Conservation (phyloP, 2,797 vertebrate genomes). For the Echeneis naucrates region DNA sequence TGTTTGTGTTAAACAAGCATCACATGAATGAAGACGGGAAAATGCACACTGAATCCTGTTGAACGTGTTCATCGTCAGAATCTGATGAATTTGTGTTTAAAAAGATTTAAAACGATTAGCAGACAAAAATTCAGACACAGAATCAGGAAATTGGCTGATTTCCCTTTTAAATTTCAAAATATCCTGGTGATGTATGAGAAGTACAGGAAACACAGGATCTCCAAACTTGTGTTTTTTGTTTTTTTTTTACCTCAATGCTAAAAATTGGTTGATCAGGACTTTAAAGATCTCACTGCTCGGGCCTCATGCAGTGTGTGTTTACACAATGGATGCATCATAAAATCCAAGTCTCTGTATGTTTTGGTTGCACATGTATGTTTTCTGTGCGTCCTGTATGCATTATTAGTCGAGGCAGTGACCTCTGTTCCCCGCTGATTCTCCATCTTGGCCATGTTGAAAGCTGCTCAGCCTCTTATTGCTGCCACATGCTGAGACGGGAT, state of each 20-base stretch:
- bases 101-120: background rate
- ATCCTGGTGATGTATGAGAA: too few relatives aligned
- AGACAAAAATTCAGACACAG: background rate
- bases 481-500: slow-evolving; percentile 74
- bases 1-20: too few relatives aligned
- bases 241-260: background rate
- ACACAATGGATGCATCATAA: slow-evolving; percentile 6
- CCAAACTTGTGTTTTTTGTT: too few relatives aligned
- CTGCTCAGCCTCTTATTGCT: slow-evolving; percentile 69
- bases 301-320: background rate
- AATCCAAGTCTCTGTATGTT: slow-evolving; percentile 33
- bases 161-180: too few relatives aligned
- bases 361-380: slow-evolving; percentile 40
- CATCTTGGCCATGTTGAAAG: slow-evolving; percentile 60
- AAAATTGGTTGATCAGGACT: background rate
- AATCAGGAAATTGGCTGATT: too few relatives aligned
- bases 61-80: background rate
- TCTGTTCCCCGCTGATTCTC: slow-evolving; percentile 55
- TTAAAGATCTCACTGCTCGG: background rate
- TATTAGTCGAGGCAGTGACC: slow-evolving; percentile 42
- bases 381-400: slow-evolving; percentile 34
- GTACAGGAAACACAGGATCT: too few relatives aligned
- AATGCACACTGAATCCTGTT: background rate
- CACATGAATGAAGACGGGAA: background rate
- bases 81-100: background rate